Conservation (phyloP, 1,140 invertebrate genomes). For the Sycobia sp. region DNA sequence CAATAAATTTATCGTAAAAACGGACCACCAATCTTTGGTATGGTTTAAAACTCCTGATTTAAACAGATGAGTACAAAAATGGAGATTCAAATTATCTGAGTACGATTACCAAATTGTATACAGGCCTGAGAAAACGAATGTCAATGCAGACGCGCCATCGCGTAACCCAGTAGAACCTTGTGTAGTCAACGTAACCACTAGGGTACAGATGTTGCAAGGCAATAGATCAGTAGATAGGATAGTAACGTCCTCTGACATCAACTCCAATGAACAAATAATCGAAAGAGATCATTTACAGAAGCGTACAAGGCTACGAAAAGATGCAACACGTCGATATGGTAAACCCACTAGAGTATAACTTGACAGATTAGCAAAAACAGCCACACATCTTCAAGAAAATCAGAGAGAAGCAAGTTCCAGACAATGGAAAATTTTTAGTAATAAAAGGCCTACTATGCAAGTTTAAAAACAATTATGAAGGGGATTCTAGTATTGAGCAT, state of each 20-base stretch:
- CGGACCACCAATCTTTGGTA: slow-evolving; percentile 32
- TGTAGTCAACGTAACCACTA: too few species aligned
- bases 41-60: slow-evolving; percentile 38
- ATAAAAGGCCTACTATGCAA: too few species aligned
- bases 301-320: too few species aligned
- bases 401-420: neutral
- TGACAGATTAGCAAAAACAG: neutral
- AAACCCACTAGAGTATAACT: too few species aligned
- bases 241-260: neutral
- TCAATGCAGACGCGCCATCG: neutral
- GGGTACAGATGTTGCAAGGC: slow-evolving; percentile 6
- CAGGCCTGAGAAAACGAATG: too few species aligned
- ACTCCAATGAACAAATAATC: neutral
- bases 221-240: slow-evolving; percentile 22
- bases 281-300: neutral
- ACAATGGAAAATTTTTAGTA: neutral
- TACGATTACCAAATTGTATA: too few species aligned
- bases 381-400: neutral
- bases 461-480: neutral
- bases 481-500: too few species aligned
- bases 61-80: slow-evolving; percentile 45
- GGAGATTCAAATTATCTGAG: slow-evolving; percentile 48
- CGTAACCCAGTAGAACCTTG: neutral
- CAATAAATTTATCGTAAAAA: slow-evolving; percentile 16
- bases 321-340: neutral